Base-by-base conservation (phyloP, 2,888 invertebrate species). In the Azorinus chamasolen region DNA sequence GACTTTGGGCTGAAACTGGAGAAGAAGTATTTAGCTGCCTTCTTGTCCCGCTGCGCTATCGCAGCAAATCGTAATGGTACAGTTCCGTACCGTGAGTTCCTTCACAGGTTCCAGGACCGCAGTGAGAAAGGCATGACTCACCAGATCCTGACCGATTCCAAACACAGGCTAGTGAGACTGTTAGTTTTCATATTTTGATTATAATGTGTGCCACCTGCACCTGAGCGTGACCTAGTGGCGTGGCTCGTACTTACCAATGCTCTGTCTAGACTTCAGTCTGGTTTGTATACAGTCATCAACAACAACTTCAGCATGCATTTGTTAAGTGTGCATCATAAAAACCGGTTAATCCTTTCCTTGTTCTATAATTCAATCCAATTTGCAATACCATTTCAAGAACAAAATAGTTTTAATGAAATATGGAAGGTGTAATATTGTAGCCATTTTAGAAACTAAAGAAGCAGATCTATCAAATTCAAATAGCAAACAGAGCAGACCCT, bases 21-120 rank as follows among this genome's bases (percentile, higher is more conserved):
- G 80, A 91, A 90, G 82, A 81, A 82, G 8, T 84, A 92, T 58
- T 81, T 93, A 48, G 89, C 88, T 2, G 90, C 91, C n/a, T 93
- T 93, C 84, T 82, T 93, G 73, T 88, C 91, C 0, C 82, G 93
- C 24, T 92, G 92, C 76, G 84, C 87, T n/a, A 85, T 93, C 6
- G 77, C 86, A 51, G 86, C 88, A 24, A 80, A 84, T 54, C 84
- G 87, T 10, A 86, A 87, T 24, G 89, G 90, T 1, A 81, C 77
- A 1, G 87, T 93, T 10, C 91, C 92, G 0, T 93, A 93, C 85
- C 79, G 88, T 51, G 93, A 93, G 62, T 93, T 93, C 85, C 86
- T 93, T n/a, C 90, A 91, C 79, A 81, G 91, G 43, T 93, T 93
- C 89, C 93, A 92, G 87, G 92, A 93, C 80, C 83, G 93, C 39